Evolutionary conservation across 1,140 invertebrate genomes (phyloP).

Genomic region (Drosophila auraria): DNA sequence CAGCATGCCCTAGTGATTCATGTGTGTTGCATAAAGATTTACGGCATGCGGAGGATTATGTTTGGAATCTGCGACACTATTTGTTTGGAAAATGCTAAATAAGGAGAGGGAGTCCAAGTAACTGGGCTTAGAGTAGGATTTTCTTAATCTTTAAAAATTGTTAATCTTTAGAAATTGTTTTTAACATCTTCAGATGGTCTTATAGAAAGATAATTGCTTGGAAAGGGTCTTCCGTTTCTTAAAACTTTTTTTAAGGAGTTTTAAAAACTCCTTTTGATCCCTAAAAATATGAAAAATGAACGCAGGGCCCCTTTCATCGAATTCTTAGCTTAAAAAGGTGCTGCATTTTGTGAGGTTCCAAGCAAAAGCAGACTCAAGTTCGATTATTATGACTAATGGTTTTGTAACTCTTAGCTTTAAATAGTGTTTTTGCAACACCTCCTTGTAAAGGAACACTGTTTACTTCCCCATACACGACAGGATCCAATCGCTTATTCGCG

Average conservation of each 20-base stretch:
- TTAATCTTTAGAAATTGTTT: neutral
- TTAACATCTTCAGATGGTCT: neutral
- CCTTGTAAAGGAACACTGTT: neutral
- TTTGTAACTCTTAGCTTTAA: slow-evolving; percentile 5
- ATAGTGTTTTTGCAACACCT: slow-evolving; percentile 2
- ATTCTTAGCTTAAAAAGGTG: neutral
- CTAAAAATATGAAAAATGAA: neutral
- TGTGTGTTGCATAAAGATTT: slow-evolving; percentile 43
- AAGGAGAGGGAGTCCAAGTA: neutral
- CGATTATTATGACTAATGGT: neutral
- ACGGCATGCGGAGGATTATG: slow-evolving; percentile 22
- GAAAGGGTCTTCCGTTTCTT: neutral
- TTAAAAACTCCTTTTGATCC: neutral
- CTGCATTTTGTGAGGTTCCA: neutral
- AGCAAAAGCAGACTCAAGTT: neutral
- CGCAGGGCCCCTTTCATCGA: neutral
- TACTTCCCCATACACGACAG: slow-evolving; percentile 3
- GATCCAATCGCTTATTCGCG: slow-evolving; percentile 34
- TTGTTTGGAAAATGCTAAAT: neutral
- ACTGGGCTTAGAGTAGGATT: neutral
- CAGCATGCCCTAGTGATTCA: slow-evolving; percentile 34
- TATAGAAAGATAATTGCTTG: too few species aligned
- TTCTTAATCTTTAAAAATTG: too few species aligned
- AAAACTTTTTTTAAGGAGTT: neutral
- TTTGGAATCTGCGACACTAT: slow-evolving; percentile 9